phyloP scores from a whole-genome alignment of 2,797 vertebrate genomes.

The Sternarchorhynchus goeldii region DNA sequence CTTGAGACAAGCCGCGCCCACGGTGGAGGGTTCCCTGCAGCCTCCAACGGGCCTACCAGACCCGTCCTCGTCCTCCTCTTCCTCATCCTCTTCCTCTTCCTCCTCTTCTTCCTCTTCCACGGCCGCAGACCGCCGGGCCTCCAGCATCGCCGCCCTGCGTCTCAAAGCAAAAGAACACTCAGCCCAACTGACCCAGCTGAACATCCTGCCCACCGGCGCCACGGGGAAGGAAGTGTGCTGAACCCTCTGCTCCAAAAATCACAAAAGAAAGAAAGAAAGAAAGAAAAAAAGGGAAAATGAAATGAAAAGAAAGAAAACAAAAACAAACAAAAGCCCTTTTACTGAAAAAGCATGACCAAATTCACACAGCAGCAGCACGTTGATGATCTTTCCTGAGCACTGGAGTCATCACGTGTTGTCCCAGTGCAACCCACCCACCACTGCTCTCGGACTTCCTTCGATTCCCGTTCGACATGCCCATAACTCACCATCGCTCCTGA shows the following conservation, averaged over 20 bases:
- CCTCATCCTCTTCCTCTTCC: constrained; percentile 63
- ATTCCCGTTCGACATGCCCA: constrained; percentile 21
- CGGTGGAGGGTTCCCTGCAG: constrained; percentile 84
- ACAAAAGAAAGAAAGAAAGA: constrained; percentile 16
- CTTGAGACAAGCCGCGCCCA: constrained; percentile 86
- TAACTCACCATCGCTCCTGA: constrained; percentile 16
- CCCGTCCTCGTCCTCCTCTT: constrained; percentile 69
- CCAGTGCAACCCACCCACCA: constrained; percentile 16
- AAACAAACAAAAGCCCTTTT: constrained; percentile 50
- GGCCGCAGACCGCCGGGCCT: constrained; percentile 92
- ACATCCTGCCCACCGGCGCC: constrained; percentile 88
- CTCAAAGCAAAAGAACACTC: constrained; percentile 99
- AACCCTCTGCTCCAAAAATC: constrained; percentile 54
- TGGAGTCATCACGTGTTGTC: constrained; percentile 41
- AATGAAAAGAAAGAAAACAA: constrained; percentile 1
- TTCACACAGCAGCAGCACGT: constrained; percentile 67
- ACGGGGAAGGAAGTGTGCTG: constrained; percentile 98
- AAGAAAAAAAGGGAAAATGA: background rate
- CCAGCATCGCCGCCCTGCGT: constrained; percentile 94
- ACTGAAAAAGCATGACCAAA: constrained; percentile 78
- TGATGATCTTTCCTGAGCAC: constrained; percentile 25
- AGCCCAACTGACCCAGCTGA: constrained; percentile 96
- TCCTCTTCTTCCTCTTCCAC: constrained; percentile 71
- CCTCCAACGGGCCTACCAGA: constrained; percentile 82
- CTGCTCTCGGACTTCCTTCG: constrained; percentile 37